Base-by-base conservation (phyloP, 1,140 invertebrate species). In the Choristoneura fumiferana region DNA sequence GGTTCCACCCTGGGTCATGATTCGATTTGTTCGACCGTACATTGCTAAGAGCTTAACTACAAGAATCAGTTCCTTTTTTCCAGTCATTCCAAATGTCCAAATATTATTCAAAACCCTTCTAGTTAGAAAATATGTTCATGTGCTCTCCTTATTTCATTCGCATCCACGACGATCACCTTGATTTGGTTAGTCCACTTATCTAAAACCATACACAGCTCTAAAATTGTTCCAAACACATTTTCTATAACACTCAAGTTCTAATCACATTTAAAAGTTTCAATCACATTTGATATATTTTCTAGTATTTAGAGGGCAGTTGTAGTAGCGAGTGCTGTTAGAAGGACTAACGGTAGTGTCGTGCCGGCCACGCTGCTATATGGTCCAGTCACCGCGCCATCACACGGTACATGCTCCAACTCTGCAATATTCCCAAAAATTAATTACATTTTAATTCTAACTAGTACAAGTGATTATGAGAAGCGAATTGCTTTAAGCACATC, bases 371-470 rank as follows among this genome's bases (percentile, higher is more conserved):
- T 69, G 87, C 92, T 89, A 63, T 81, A 92, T 62, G 84, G 90
- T 65, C 71, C 91, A 65, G 91, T 91, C 13, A 92, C 90, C 12
- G 91, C 91, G 8, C 91, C 90, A 62, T 91, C 91, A 61, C 92
- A 93, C 1, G 89, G 86, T 35, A 81, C 76, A 18, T 92, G 90
- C 22, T 91, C 87, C 59, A 90, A 71, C 56, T 92, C 92, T 93
- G 89, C 58, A 85, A 86, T 57, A 22, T 33, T 22, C 10, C 14
- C 15, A 35, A 5, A 15, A 38, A 57, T 57, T 15, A 40, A 33
- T 22, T 22, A 49, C 13, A 10, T 12, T 34, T 35, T 22, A 54
- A 17, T 1, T 54, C 8, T 52, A 12, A 4, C 4, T 14, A 18
- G 33, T 1, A 13, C n/a, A 52, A 14, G n/a, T 6, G 12, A 8